Base-by-base conservation (phyloP, 2,113 vertebrate genomes). In the Girardinichthys multiradiatus region DNA sequence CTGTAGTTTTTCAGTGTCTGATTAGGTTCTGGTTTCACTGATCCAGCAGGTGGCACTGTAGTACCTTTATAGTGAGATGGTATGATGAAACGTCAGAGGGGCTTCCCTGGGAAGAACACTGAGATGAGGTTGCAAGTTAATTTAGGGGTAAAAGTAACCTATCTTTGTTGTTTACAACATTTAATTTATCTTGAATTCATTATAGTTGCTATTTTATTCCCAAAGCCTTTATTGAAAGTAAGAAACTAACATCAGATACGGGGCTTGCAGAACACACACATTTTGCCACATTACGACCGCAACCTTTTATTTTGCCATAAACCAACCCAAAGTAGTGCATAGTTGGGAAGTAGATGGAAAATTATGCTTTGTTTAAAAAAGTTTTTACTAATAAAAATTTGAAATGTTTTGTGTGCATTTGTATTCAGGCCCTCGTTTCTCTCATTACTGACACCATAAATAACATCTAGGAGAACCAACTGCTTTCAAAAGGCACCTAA, bases 41-140 rank as follows among this genome's bases (percentile, higher is more conserved):
- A 1, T 70, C 80, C 91, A 86, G 79, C 80, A 92, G 91, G 69
- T 82, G 91, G 86, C 83, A 5, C 76, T 57, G 12, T 11, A 42
- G 73, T 7, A 28, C 79, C 76, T 83, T 69, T 1, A 29, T n/a
- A 26, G n/a, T 24, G 60, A 33, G 17, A 62, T 21, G 63, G 37
- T 15, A 1, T 71, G 64, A 0, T 24, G 26, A 51, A 65, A 66
- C 12, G 24, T 9, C 3, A 57, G 9, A 30, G 81, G 86, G 84
- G 73, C 54, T 88, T 89, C 86, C 84, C 83, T 31, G 72, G 83
- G 79, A 86, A 39, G 48, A 80, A 80, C 26, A 28, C 13, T 8
- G 21, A 30, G 51, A 45, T 27, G 60, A 27, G 13, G 33, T 26
- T 28, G 64, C 70, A 28, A 70, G 61, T 59, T 21, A n/a, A n/a